Base-by-base conservation (phyloP, 1,140 invertebrate genomes). In the Drosophila lini region DNA sequence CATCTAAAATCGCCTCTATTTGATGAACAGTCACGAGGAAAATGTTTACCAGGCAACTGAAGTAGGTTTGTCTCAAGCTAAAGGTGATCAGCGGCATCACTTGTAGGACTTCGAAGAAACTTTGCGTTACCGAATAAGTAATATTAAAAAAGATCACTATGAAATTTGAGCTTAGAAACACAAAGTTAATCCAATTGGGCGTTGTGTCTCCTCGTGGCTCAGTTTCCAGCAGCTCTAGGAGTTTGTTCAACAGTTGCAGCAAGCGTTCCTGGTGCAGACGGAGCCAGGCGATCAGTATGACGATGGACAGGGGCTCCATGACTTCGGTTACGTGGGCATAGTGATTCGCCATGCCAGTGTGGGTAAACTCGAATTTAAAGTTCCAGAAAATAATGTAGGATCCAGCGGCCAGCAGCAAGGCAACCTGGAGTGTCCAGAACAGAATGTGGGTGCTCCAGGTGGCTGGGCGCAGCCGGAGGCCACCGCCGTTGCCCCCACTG, bases 1-100 rank as follows among this genome's bases (percentile, higher is more conserved):
- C 34, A 0, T 55, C 13, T 19, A 38, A 25, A 55, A 38, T 22
- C 0, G 8, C 34, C 25, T 55, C 52, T 3, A 55, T 55, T 38
- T 55, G 52, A 9, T 55, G 8, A 5, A 55, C 34, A 25, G 52
- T 55, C 52, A 55, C 34, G 19, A 55, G 19, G 13, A 55, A 55
- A 1, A 55, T 1, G 19, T 55, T 38, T 1, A 55, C 19, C 19
- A 38, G 25, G 34, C 52, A 55, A 55, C 52, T 38, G 1, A 55
- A 55, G 52, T 55, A 55, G 2, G 38, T 10, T 3, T 55, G 52
- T 11, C 52, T 55, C 9, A 38, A 1, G 13, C 3, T n/a, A 38
- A 55, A 55, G 8, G 52, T 55, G 10, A 3, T 0, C 0, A n/a
- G 13, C 4, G 52, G 34, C 5, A 38, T 5, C 8, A 10, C 0